Conservation (phyloP, 2,113 vertebrate genomes). For the Pogona vitticeps region DNA sequence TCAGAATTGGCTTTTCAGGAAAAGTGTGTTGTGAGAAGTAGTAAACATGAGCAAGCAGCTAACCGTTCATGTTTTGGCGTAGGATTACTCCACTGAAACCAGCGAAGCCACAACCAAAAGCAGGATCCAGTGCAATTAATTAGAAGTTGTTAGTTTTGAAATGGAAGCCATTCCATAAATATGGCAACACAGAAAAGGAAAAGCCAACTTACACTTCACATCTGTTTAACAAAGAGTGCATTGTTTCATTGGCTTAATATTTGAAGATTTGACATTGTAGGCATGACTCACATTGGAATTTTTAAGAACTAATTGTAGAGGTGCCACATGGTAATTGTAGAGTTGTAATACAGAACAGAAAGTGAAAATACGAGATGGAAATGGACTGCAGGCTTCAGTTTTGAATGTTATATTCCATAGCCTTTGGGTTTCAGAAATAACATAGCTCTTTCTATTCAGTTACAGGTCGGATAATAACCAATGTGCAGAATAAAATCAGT, state of each 20-base stretch:
- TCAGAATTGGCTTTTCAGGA: slow-evolving; percentile 83
- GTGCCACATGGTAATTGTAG: not conserved
- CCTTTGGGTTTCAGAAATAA: not conserved
- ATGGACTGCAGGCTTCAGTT: not conserved
- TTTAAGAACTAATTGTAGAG: not conserved
- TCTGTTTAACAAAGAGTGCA: not conserved
- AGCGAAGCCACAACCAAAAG: slow-evolving; percentile 47
- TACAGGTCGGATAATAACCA: not conserved
- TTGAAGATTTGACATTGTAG: not conserved
- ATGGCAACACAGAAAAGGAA: not conserved
- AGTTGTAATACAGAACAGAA: not conserved
- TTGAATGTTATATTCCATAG: not conserved
- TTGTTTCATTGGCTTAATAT: slow-evolving; percentile 15
- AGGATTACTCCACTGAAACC: slow-evolving; percentile 52
- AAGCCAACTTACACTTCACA: not conserved
- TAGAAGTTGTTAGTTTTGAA: not conserved
- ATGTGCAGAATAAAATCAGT: not conserved
- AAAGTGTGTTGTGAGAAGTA: slow-evolving; percentile 70
- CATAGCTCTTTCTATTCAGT: not conserved
- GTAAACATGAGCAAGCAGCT: slow-evolving; percentile 66
- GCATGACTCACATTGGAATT: not conserved
- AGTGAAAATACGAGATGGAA: slow-evolving; percentile 1
- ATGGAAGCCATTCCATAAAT: not conserved
- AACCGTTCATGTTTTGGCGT: slow-evolving; percentile 65
- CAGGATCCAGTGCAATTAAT: slow-evolving; percentile 29